Conservation (phyloP, 1,140 invertebrate genomes). For the Cotesia vestalis region DNA sequence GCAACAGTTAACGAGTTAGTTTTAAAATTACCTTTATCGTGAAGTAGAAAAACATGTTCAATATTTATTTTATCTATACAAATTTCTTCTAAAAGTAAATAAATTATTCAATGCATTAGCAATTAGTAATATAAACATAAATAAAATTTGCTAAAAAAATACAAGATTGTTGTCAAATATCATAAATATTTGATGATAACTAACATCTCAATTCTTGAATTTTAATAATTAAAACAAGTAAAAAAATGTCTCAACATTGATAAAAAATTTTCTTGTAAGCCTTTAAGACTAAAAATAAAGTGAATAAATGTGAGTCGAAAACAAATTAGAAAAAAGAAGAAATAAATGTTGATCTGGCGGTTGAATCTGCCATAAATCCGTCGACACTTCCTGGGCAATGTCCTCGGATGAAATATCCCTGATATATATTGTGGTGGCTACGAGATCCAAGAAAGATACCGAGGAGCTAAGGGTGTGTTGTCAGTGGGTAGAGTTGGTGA, state of each 20-base stretch:
- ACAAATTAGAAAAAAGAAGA: neutral
- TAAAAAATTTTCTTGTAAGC: neutral
- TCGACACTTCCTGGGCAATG: slow-evolving; percentile 21
- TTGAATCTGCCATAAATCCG: slow-evolving; percentile 9
- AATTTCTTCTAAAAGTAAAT: too few species aligned
- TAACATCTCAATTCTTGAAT: too few species aligned
- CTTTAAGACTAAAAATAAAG: neutral
- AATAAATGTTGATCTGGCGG: neutral
- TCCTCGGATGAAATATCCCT: slow-evolving; percentile 11
- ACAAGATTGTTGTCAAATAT: too few species aligned
- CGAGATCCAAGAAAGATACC: neutral
- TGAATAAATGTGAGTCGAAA: neutral
- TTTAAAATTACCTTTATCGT: too few species aligned
- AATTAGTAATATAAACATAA: too few species aligned
- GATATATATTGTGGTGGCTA: neutral
- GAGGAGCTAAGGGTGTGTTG: neutral
- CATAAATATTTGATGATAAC: too few species aligned
- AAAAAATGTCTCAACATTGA: neutral
- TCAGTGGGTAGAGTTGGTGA: slow-evolving; percentile 1
- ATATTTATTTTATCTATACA: too few species aligned
- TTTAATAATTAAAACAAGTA: too few species aligned
- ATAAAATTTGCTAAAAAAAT: too few species aligned
- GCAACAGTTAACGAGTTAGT: too few species aligned
- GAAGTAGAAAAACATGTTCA: too few species aligned
- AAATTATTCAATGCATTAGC: too few species aligned